Conservation (phyloP, 2,888 invertebrate genomes). For the Eulithis prunata region DNA sequence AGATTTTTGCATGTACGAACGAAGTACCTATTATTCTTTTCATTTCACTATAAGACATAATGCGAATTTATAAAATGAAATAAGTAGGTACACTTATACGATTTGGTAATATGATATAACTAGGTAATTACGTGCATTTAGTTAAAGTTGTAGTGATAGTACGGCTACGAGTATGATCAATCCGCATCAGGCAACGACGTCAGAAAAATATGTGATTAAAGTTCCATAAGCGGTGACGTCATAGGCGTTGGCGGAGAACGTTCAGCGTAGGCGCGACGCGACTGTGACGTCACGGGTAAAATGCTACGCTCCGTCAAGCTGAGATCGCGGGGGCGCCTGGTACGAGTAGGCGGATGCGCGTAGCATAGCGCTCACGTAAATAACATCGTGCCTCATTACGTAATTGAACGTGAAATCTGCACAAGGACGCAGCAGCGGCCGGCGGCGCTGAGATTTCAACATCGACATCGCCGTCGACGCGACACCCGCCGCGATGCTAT, state of each 20-base stretch:
- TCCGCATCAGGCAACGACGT: slow-evolving; percentile 47
- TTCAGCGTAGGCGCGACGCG: slow-evolving; percentile 71
- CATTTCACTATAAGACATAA: no score
- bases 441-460: slow-evolving; percentile 65
- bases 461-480: slow-evolving; percentile 42
- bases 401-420: slow-evolving; percentile 79
- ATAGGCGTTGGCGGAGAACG: slow-evolving; percentile 61
- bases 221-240: slow-evolving; percentile 65
- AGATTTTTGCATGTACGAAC: no score
- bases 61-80: no score
- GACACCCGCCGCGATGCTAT: slow-evolving; percentile 70
- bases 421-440: slow-evolving; percentile 62
- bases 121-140: not conserved
- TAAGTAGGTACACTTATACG: not conserved
- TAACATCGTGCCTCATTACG: slow-evolving; percentile 68
- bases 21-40: no score
- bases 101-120: not conserved
- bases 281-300: slow-evolving; percentile 77
- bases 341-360: slow-evolving; percentile 54
- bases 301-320: slow-evolving; percentile 51
- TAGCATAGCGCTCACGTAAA: slow-evolving; percentile 62
- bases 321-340: slow-evolving; percentile 32
- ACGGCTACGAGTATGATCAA: no score
- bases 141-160: no score
- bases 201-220: slow-evolving; percentile 55